These are phyloP conservation scores for Chaetogeoica ovagalla DNA, from an alignment of 2,888 invertebrate genomes.

Conservation along the genomic window DNA sequence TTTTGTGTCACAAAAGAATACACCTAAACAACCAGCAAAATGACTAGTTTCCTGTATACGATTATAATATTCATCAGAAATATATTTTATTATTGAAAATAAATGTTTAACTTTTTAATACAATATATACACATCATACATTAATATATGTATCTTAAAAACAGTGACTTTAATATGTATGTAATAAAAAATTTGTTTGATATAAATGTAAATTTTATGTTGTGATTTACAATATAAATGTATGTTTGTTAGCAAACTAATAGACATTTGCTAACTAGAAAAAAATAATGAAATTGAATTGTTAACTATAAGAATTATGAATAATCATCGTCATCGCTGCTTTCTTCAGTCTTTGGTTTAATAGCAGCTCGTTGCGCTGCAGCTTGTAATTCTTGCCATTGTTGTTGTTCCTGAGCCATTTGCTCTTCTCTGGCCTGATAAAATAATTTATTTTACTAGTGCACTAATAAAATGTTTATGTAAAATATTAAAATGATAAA, in stretches of 20 bases:
- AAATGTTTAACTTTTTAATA: not conserved
- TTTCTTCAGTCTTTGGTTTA: conserved; percentile 61
- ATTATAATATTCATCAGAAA: not conserved
- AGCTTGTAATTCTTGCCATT: conserved; percentile 84
- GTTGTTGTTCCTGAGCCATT: conserved; percentile 86
- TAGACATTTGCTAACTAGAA: conserved; percentile 26
- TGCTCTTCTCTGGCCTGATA: conserved; percentile 83
- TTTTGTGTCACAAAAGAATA: too few species aligned
- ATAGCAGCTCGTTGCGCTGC: conserved; percentile 56
- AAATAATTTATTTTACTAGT: not conserved
- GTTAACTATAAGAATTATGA: conserved; percentile 53
- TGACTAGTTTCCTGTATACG: too few species aligned
- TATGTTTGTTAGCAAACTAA: conserved; percentile 13
- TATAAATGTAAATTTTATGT: conserved; percentile 3
- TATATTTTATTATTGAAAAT: not conserved
- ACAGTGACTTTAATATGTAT: not conserved
- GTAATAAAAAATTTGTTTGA: conserved; percentile 11
- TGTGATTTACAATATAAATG: conserved; percentile 11
- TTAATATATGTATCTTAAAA: not conserved
- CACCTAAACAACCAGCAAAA: too few species aligned
- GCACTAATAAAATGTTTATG: not conserved
- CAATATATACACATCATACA: not conserved
- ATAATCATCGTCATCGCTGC: conserved; percentile 63
- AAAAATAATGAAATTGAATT: conserved; percentile 5
- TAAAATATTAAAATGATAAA: not conserved